Evolutionary conservation across 1,140 invertebrate genomes (phyloP), one percentile per base, ranked within the genome.

Genomic region (Sesamia nonagrioides): DNA sequence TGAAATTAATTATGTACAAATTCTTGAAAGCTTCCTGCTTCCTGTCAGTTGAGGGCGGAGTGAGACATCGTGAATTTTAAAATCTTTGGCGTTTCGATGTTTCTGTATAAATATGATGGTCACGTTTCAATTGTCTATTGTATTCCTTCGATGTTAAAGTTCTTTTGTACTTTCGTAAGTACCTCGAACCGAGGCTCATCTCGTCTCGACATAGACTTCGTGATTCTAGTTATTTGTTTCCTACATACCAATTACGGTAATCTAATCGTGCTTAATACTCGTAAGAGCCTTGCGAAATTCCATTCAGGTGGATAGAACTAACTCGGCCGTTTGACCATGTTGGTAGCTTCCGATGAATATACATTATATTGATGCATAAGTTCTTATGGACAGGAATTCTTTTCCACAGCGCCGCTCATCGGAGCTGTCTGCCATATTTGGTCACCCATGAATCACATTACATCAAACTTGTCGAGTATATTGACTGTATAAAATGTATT

Each of bases 321-420:
- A 81, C 77, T 83, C 76, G 74, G 80, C 52, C 69, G 74, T 86
- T 81, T 82, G 78, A 71, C 89, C 88, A 90, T 88, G 81, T 90
- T 86, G 68, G 84, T 83, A 61, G 58, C 56, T 77, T 58, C 77
- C 80, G 78, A 88, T 92, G 87, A 89, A 88, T 92, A 90, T 87
- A 73, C 75, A 89, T 85, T 68, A 73, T 77, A 89, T 85, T 68
- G 61, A 84, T 81, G 73, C 73, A 79, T 80, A 78, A 58, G 80
- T 69, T 58, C 74, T 77, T 81, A 81, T 68, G 82, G 60, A 45
- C 79, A 81, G 77, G 74, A 80, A 75, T 81, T 84, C 78, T 89
- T 87, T 86, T 84, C 82, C 69, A 83, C 79, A 83, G 78, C 50
- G 69, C 73, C 80, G 82, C 80, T 58, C 58, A 79, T 79, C 79